Evolutionary conservation across 2,888 invertebrate species (phyloP), one percentile per base, ranked within the genome.

Genomic region (Augiades crinisus): DNA sequence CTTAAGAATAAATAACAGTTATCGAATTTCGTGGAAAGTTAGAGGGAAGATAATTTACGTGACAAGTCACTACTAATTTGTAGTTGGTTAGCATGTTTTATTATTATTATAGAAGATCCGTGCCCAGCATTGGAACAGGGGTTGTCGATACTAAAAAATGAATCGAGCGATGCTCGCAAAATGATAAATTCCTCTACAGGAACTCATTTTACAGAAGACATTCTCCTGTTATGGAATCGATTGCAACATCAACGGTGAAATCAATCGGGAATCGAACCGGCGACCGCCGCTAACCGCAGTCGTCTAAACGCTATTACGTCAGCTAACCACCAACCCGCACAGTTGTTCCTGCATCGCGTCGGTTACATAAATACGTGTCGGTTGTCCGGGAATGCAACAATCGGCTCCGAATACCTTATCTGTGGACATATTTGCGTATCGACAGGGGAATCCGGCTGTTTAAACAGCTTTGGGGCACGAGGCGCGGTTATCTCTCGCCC

Each of bases 361-460:
- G 14, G 17, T 37, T 38, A 38, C 10, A 47, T 47, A 38, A 33
- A 44, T 41, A 16, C 14, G 17, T 7, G 31, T 22, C 19, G 30
- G n/a, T 8, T 24, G 5, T 14, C 8, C 19, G 21, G 31, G 43
- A 30, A 43, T 30, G 43, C 7, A 12, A 43, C 30, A 19, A 27
- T 41, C 10, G 14, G 6, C 10, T 30, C 43, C 44, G 21, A 44
- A 44, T 38, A 36, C 36, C 19, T 47, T 47, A 47, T 47, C 38
- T 19, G 21, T n/a, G 47, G 30, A 37, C 21, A 45, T 54, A 49
- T 56, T 56, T 56, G 51, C 47, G 43, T 36, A 54, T 21, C 31
- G 54, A 27, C 33, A 43, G 31, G 19, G 54, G 53, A 56, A 51
- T 54, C 51, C 47, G 44, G 36, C 44, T 56, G 43, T 56, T 56